Percentiles rank a stretch among this genome's conserved stretches.
phyloP scores from a whole-genome alignment of 2,113 vertebrate genomes.

The Chionis minor region DNA sequence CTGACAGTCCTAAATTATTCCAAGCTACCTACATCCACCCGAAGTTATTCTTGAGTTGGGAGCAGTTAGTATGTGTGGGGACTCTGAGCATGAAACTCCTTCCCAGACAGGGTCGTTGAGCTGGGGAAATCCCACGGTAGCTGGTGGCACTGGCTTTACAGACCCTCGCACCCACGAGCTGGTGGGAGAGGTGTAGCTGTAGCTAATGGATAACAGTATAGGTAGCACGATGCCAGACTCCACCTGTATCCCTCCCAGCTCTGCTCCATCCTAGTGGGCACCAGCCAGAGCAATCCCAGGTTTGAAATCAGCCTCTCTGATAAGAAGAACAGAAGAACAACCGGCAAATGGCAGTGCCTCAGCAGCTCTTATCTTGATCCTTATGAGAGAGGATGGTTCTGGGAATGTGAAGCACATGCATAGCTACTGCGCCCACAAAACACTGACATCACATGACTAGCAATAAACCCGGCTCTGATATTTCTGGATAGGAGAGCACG shows the following conservation, averaged over 20 bases:
- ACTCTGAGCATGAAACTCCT: not conserved
- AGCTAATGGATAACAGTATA: not conserved
- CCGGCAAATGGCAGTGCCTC: not conserved
- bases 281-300: not conserved
- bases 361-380: not conserved
- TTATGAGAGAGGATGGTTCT: not conserved
- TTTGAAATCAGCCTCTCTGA: not conserved
- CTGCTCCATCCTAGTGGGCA: not conserved
- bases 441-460: conserved; percentile 36
- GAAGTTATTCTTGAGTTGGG: not conserved
- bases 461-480: not conserved
- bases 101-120: not conserved
- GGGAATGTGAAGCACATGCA: not conserved
- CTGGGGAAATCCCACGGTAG: not conserved
- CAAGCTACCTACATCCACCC: not conserved
- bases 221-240: not conserved
- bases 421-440: conserved; percentile 33
- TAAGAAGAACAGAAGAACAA: not conserved
- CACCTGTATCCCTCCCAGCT: not conserved
- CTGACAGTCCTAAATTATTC: not conserved
- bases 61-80: not conserved
- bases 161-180: not conserved
- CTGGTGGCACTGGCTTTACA: not conserved
- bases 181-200: not conserved
- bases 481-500: conserved; percentile 14